Evolutionary conservation across 2,888 invertebrate species (phyloP).

Genomic region (Augiades crinisus): DNA sequence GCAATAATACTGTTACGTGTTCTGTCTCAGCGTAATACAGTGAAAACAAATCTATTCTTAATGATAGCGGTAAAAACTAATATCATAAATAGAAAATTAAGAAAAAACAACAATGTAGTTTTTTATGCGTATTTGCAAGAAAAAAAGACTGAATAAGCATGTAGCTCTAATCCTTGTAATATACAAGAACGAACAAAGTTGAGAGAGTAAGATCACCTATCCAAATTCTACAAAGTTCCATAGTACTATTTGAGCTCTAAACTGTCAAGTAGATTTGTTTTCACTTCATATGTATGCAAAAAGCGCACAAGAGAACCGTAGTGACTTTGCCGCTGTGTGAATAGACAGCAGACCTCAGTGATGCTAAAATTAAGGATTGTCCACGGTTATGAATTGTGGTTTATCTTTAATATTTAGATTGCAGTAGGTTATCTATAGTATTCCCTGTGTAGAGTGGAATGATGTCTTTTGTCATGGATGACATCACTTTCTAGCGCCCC

Average conservation of each 20-base stretch:
- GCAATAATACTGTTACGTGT: conserved; percentile 30
- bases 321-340: neutral
- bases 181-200: conserved; percentile 1
- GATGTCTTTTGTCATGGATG: conserved; percentile 24
- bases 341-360: conserved; percentile 3
- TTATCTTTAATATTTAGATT: conserved; percentile 23
- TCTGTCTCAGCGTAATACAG: conserved; percentile 14
- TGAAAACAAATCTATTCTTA: conserved; percentile 21
- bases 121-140: too few relatives aligned
- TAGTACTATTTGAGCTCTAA: neutral
- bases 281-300: conserved; percentile 5
- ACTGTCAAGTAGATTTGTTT: conserved; percentile 17
- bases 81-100: neutral
- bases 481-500: conserved; percentile 78
- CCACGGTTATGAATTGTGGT: conserved; percentile 3
- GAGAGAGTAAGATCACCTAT: neutral
- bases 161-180: conserved; percentile 12
- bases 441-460: conserved; percentile 35
- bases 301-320: conserved; percentile 6
- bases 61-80: neutral
- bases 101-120: neutral
- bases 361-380: conserved; percentile 14
- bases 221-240: neutral
- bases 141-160: too few relatives aligned
- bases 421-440: conserved; percentile 33